These are phyloP conservation scores for Chouioia cunea DNA, from an alignment of 2,888 invertebrate genomes.

Conservation along the genomic window DNA sequence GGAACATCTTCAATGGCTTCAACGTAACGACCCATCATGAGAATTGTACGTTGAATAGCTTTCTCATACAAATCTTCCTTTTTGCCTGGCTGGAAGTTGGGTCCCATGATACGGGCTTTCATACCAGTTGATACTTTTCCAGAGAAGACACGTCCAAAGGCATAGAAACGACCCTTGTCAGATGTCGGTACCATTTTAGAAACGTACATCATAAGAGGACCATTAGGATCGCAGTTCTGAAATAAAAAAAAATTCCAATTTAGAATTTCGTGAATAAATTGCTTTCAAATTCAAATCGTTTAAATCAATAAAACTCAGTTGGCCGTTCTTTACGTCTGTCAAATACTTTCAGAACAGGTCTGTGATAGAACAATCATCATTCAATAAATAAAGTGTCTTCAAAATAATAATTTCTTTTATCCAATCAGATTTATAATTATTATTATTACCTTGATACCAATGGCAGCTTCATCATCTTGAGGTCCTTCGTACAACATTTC, in stretches of 20 bases:
- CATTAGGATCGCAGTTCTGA: slow-evolving; percentile 93
- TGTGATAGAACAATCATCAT: slow-evolving; percentile 66
- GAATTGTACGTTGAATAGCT: slow-evolving; percentile 98
- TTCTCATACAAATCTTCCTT: slow-evolving; percentile 99
- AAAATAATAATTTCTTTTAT: background rate
- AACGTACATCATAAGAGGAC: slow-evolving; percentile 99
- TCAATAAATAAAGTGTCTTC: slow-evolving; percentile 6
- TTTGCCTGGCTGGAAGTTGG: slow-evolving; percentile 97
- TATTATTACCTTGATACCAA: slow-evolving; percentile 82
- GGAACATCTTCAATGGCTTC: slow-evolving; percentile 99
- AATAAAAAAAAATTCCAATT: slow-evolving; percentile 47
- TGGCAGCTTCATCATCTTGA: slow-evolving; percentile 93
- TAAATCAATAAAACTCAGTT: slow-evolving; percentile 54
- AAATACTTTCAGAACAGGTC: slow-evolving; percentile 64
- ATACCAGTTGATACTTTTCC: slow-evolving; percentile 89
- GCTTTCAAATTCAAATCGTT: slow-evolving; percentile 4
- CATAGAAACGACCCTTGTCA: slow-evolving; percentile 99
- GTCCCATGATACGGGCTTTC: slow-evolving; percentile 99
- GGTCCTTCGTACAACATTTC: slow-evolving; percentile 99
- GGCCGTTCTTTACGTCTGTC: slow-evolving; percentile 61
- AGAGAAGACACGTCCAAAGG: slow-evolving; percentile 99
- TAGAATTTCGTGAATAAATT: background rate
- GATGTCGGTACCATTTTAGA: slow-evolving; percentile 99
- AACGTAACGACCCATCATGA: slow-evolving; percentile 99
- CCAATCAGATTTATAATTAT: slow-evolving; percentile 22